phyloP scores from a whole-genome alignment of 2,888 invertebrate species.

The Apamea sordens region DNA sequence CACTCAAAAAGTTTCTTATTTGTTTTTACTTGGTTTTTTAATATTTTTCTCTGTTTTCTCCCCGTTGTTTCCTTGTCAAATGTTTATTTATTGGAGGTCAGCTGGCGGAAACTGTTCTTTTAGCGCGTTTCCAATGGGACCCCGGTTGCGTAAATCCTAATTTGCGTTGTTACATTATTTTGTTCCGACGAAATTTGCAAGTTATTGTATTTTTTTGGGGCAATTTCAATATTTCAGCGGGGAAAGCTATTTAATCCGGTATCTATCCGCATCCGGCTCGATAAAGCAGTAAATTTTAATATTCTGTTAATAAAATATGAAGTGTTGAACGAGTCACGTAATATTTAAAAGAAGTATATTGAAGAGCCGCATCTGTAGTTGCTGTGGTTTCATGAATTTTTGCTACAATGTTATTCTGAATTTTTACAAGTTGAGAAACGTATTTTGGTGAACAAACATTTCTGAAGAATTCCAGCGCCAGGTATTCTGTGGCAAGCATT shows the following conservation, averaged over 20 bases:
- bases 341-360: constrained; percentile 10
- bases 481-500: neutral
- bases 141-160: constrained; percentile 52
- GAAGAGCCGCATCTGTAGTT: neutral
- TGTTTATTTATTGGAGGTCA: constrained; percentile 75
- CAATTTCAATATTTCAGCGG: constrained; percentile 32
- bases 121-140: constrained; percentile 36
- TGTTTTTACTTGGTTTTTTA: constrained; percentile 72
- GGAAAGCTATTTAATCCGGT: constrained; percentile 33
- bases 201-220: constrained; percentile 48
- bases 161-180: constrained; percentile 42
- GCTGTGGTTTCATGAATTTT: neutral
- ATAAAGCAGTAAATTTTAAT: constrained; percentile 36
- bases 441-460: neutral
- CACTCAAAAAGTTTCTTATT: constrained; percentile 78
- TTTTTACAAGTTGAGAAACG: neutral
- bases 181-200: constrained; percentile 50
- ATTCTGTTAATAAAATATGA: constrained; percentile 40
- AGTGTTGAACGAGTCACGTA: constrained; percentile 21
- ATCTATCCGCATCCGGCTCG: constrained; percentile 21
- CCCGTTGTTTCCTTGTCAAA: constrained; percentile 72
- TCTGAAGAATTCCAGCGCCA: neutral
- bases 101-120: constrained; percentile 62
- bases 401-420: neutral
- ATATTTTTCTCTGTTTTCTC: constrained; percentile 70